Base-by-base conservation (phyloP, 1,140 invertebrate genomes). In the Venturia canescens region DNA sequence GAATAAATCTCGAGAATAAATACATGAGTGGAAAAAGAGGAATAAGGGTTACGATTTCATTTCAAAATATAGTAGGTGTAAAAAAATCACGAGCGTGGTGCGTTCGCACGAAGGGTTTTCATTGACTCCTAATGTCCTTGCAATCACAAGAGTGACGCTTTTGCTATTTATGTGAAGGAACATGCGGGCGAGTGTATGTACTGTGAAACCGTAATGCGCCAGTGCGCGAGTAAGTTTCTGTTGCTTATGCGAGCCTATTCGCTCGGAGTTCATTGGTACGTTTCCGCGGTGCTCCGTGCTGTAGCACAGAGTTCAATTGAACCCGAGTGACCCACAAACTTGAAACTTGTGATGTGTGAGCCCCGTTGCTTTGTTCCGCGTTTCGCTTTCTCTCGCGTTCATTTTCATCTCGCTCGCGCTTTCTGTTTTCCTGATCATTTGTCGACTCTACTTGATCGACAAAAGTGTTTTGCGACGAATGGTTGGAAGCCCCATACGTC, bases 401-500 rank as follows among this genome's bases (percentile, higher is more conserved):
- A 26, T 53, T 23, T 1, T 69, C 1, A 34, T 83, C 85, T 83
- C 77, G 38, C 82, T 86, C 15, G 7, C 2, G 44, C 18, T 7
- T 85, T 70, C 86, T 91, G 84, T 29, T 87, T 78, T 79, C 89
- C 87, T 76, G 80, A 82, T 87, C 78, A 66, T 87, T 79, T 81
- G 88, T 85, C 87, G 87, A 86, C 89, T 90, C 88, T 90, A 90
- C 87, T 89, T 86, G 88, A 90, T 89, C 89, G 88, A 90, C 89
- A 90, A 90, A 90, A 89, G 87, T 90, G 88, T 90, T 89, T 90
- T 87, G 88, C 86, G 85, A 87, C 87, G 85, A 88, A 87, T 77
- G 75, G 57, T 77, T 67, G 69, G 79, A 80, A 80, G 70, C 29
- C 29, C 79, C 50, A 63, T 63, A 77, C 44, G 75, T 63, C 60